Percentiles rank a stretch among this genome's conserved stretches.
Conservation (phyloP, 2,797 vertebrate genomes). For the Chelon auratus region DNA sequence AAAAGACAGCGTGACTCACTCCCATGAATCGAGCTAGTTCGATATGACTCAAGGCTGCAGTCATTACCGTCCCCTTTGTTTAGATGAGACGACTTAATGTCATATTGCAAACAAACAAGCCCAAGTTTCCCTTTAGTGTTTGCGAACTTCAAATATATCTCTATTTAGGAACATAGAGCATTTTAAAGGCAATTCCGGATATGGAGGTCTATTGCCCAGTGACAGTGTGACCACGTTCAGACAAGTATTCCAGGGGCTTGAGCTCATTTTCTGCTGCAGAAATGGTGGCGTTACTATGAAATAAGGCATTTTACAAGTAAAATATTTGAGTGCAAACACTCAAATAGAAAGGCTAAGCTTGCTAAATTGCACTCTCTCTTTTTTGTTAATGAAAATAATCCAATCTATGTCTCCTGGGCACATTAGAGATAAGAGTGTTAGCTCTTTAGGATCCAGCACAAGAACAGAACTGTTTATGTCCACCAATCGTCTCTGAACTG, state of each 20-base stretch:
- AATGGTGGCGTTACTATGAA: slow-evolving; percentile 46
- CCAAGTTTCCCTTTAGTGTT: slow-evolving; percentile 4
- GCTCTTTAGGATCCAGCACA: not conserved
- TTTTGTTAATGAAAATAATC: slow-evolving; percentile 47
- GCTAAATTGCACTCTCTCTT: slow-evolving; percentile 13
- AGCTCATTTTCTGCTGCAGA: slow-evolving; percentile 43
- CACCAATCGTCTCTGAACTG: slow-evolving; percentile 31
- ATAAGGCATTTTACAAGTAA: slow-evolving; percentile 56
- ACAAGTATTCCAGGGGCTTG: slow-evolving; percentile 13
- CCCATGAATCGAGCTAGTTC: slow-evolving; percentile 3
- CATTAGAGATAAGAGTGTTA: slow-evolving; percentile 26
- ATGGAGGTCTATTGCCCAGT: slow-evolving; percentile 23
- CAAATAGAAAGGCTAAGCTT: slow-evolving; percentile 24
- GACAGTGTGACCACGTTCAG: slow-evolving; percentile 28
- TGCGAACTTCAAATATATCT: slow-evolving; percentile 21
- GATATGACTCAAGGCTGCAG: slow-evolving; percentile 1
- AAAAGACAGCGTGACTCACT: slow-evolving; percentile 17
- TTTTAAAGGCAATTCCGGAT: slow-evolving; percentile 32
- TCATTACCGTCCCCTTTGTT: not conserved
- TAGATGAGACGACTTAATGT: slow-evolving; percentile 10
- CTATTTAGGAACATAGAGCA: slow-evolving; percentile 21
- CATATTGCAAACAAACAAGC: slow-evolving; percentile 11
- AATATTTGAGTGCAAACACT: slow-evolving; percentile 41
- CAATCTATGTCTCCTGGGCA: slow-evolving; percentile 34
- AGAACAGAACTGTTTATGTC: slow-evolving; percentile 30